phyloP scores from a whole-genome alignment of 1,140 invertebrate species.

The Sycophila sp. region DNA sequence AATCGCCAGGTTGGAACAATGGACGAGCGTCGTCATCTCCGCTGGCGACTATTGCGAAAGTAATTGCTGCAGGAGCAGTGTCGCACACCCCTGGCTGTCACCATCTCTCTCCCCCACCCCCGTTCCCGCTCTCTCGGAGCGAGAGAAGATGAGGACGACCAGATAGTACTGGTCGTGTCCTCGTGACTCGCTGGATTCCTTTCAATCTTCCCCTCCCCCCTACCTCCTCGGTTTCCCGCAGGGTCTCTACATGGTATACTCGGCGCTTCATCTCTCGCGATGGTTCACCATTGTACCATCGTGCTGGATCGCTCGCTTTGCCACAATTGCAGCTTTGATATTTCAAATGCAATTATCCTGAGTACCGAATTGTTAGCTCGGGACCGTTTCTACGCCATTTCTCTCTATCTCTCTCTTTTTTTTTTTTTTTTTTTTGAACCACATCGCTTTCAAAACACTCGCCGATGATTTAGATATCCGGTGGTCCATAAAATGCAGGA shows the following conservation, averaged over 20 bases:
- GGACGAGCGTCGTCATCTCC: conserved; percentile 51
- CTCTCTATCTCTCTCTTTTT: too few relatives aligned
- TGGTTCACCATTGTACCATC: too few relatives aligned
- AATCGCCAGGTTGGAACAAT: conserved; percentile 62
- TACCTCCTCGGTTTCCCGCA: not conserved
- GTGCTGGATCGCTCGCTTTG: too few relatives aligned
- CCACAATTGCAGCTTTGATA: not conserved
- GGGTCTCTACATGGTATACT: too few relatives aligned
- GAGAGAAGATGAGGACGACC: conserved; percentile 16
- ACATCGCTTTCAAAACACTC: too few relatives aligned
- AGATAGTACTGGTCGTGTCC: conserved; percentile 7
- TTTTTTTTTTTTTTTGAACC: too few relatives aligned
- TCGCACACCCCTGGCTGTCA: conserved; percentile 31
- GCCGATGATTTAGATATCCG: too few relatives aligned
- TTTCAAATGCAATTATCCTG: not conserved
- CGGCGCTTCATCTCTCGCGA: not conserved
- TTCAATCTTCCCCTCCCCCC: conserved; percentile 1
- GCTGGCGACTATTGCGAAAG: conserved; percentile 57
- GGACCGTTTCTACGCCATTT: too few relatives aligned
- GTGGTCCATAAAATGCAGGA: too few relatives aligned
- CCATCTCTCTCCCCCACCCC: not conserved
- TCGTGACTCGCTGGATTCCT: conserved; percentile 19
- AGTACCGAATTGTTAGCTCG: not conserved
- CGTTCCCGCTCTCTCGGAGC: conserved; percentile 28
- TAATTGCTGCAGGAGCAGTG: conserved; percentile 53